Evolutionary conservation across 2,113 vertebrate genomes (phyloP).

Genomic region (Conger conger): DNA sequence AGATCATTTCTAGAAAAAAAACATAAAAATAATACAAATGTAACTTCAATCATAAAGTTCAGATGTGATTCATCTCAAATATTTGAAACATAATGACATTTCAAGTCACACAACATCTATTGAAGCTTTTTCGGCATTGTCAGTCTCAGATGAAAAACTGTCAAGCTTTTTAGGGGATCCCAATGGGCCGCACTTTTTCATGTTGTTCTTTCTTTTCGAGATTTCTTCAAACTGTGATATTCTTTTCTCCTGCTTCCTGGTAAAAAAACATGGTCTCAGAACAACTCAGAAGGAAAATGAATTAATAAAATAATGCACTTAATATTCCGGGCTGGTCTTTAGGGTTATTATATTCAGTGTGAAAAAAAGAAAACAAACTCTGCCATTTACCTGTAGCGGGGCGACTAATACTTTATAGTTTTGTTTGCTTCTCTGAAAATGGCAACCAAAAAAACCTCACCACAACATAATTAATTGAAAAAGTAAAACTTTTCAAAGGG

Average conservation of each 20-base stretch:
- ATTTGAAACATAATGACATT: not conserved
- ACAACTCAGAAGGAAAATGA: not conserved
- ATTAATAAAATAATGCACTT: not conserved
- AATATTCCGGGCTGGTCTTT: not conserved
- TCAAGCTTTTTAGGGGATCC: not conserved
- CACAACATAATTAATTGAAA: not conserved
- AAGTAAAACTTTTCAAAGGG: not conserved
- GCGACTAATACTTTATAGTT: not conserved
- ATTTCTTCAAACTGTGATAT: constrained; percentile 7
- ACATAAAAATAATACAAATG: not conserved
- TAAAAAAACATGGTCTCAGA: not conserved
- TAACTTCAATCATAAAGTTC: not conserved
- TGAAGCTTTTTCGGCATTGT: not conserved
- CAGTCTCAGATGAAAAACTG: not conserved
- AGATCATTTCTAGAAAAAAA: too few relatives aligned
- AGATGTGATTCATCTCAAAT: not conserved
- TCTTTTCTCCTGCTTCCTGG: not conserved
- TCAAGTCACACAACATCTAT: not conserved
- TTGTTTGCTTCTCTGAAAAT: not conserved
- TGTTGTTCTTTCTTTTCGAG: not conserved
- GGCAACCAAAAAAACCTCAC: not conserved
- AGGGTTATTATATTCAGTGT: not conserved
- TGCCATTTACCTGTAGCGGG: not conserved
- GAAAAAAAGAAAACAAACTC: not conserved
- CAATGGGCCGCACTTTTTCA: not conserved